phyloP scores from a whole-genome alignment of 2,888 invertebrate species.

The Synanthedon myopaeformis region DNA sequence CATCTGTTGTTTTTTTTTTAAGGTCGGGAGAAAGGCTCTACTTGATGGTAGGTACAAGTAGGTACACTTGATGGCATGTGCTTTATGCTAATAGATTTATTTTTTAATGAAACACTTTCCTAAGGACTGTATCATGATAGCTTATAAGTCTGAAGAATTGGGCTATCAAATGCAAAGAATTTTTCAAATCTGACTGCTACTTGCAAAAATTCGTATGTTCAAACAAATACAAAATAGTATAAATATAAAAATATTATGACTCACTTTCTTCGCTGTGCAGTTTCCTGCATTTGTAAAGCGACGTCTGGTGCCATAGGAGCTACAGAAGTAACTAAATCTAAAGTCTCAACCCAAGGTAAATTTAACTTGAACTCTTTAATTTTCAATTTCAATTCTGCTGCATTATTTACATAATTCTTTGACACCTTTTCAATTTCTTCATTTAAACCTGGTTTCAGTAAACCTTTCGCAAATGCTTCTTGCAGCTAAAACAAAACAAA shows the following conservation, averaged over 20 bases:
- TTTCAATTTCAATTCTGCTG: slow-evolving; percentile 78
- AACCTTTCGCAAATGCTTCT: slow-evolving; percentile 88
- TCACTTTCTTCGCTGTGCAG: slow-evolving; percentile 76
- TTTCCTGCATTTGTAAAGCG: slow-evolving; percentile 80
- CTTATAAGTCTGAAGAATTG: too few species aligned
- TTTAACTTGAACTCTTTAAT: slow-evolving; percentile 77
- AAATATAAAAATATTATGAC: slow-evolving; percentile 7
- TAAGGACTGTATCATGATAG: too few species aligned
- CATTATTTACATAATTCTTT: slow-evolving; percentile 77
- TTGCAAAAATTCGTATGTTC: too few species aligned
- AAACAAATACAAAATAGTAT: too few species aligned
- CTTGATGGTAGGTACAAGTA: too few species aligned
- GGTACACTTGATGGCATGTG: too few species aligned
- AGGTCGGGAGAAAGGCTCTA: too few species aligned
- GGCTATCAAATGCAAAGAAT: too few species aligned
- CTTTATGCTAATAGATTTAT: too few species aligned
- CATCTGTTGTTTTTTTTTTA: too few species aligned
- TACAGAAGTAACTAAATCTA: slow-evolving; percentile 82
- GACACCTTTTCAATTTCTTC: slow-evolving; percentile 71
- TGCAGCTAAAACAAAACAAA: slow-evolving; percentile 75
- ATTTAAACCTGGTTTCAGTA: slow-evolving; percentile 89
- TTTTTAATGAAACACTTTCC: too few species aligned
- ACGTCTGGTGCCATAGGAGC: slow-evolving; percentile 89
- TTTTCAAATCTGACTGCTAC: too few species aligned
- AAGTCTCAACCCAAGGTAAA: slow-evolving; percentile 86